Conservation (phyloP, 2,113 vertebrate genomes). For the Cyphomyrus discorhynchus region DNA sequence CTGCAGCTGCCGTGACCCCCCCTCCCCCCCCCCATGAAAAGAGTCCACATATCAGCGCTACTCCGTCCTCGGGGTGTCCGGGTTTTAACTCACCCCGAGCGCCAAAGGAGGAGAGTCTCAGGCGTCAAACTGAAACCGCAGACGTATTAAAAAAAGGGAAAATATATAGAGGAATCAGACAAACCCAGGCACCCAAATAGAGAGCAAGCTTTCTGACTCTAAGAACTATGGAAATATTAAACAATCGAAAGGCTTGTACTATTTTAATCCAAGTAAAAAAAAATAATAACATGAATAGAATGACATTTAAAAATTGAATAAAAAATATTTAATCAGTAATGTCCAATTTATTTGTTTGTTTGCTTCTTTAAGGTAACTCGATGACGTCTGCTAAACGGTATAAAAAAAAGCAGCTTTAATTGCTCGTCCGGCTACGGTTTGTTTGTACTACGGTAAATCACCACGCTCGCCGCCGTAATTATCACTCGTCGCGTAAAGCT, state of each 20-base stretch:
- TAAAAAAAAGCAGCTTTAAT: background rate
- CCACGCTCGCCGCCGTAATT: conserved; percentile 30
- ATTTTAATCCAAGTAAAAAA: background rate
- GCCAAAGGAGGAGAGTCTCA: background rate
- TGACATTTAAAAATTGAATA: background rate
- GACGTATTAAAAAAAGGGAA: background rate
- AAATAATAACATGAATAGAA: background rate
- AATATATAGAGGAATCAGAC: background rate
- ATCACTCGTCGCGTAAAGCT: conserved; percentile 52
- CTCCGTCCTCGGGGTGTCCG: background rate
- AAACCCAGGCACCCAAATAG: background rate
- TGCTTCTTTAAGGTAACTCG: background rate
- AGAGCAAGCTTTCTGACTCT: background rate
- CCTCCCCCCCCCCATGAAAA: background rate
- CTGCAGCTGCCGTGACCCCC: conserved; percentile 11
- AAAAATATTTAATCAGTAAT: background rate
- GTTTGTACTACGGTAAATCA: conserved; percentile 25
- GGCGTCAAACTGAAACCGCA: background rate
- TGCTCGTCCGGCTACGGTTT: background rate
- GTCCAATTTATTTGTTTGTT: background rate
- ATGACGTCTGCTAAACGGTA: background rate
- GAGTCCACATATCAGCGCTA: background rate
- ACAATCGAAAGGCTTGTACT: background rate
- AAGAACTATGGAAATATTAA: background rate
- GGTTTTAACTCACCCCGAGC: background rate